Evolutionary conservation across 2,888 invertebrate genomes (phyloP).

Genomic region (Hedya salicella): DNA sequence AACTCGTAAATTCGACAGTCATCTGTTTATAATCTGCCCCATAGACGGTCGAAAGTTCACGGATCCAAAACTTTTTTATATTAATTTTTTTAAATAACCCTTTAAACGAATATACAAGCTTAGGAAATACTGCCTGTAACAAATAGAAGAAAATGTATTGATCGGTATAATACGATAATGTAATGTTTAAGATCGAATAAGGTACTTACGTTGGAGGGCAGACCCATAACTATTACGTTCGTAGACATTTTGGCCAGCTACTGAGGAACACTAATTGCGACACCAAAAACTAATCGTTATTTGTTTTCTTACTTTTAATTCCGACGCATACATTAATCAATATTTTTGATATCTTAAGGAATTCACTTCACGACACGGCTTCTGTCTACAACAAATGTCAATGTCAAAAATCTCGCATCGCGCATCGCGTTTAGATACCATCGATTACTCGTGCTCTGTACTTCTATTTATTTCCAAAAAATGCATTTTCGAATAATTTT

Average conservation of each 20-base stretch:
- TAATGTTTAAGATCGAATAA: background rate
- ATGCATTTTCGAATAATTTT: too few species aligned
- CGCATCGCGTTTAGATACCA: too few species aligned
- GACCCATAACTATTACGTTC: constrained; percentile 19
- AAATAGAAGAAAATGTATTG: too few species aligned
- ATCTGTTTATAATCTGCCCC: constrained; percentile 9
- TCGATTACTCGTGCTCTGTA: too few species aligned
- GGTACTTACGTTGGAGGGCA: constrained; percentile 30
- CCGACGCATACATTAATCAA: too few species aligned
- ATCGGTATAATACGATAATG: background rate
- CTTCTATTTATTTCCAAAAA: too few species aligned
- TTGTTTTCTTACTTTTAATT: too few species aligned
- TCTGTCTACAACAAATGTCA: too few species aligned
- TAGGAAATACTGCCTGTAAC: constrained; percentile 3
- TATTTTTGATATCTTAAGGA: too few species aligned
- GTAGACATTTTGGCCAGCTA: constrained; percentile 3
- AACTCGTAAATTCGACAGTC: constrained; percentile 2
- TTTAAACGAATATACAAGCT: constrained; percentile 2
- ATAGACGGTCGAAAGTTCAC: background rate
- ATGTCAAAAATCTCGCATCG: too few species aligned
- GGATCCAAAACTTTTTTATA: constrained; percentile 32
- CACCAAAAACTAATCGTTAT: too few species aligned
- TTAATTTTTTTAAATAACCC: constrained; percentile 12
- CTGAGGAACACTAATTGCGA: background rate
- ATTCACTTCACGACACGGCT: too few species aligned